Percentiles rank a stretch among this genome's conserved stretches.
Conservation (phyloP, 2,888 invertebrate genomes). For the Nyleta sp. region DNA sequence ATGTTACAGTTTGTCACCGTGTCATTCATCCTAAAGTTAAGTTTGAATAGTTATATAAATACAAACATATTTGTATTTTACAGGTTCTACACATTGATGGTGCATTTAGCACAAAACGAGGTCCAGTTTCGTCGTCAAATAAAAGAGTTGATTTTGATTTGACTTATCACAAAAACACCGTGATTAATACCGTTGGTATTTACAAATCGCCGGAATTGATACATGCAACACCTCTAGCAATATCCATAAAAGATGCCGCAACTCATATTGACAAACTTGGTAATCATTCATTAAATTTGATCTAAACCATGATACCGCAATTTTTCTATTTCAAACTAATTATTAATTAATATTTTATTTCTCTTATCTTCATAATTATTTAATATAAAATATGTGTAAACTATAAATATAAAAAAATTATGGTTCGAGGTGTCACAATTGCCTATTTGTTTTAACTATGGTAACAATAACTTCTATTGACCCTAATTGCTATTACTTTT, state of each 20-base stretch:
- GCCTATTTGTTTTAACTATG: background rate
- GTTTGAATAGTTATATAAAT: too few species aligned
- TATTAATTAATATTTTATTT: too few species aligned
- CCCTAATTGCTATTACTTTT: constrained; percentile 13
- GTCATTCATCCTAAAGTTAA: too few species aligned
- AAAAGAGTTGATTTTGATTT: constrained; percentile 2
- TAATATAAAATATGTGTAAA: too few species aligned
- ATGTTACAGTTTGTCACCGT: too few species aligned
- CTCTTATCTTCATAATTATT: too few species aligned
- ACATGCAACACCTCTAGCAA: too few species aligned
- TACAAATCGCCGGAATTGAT: background rate
- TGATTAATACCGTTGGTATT: constrained; percentile 10
- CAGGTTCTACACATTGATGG: constrained; percentile 16
- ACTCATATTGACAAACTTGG: background rate
- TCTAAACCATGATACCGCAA: too few species aligned
- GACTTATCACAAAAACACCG: background rate
- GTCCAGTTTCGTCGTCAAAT: background rate
- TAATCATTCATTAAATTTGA: background rate
- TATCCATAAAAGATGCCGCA: background rate
- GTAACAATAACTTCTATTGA: background rate
- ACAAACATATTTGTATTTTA: too few species aligned
- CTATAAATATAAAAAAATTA: too few species aligned
- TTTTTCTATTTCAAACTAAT: too few species aligned
- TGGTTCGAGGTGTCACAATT: too few species aligned
- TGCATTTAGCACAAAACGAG: constrained; percentile 3